These are phyloP conservation scores for Saccostrea cuccullata DNA, from an alignment of 1,140 invertebrate genomes.

Conservation along the genomic window DNA sequence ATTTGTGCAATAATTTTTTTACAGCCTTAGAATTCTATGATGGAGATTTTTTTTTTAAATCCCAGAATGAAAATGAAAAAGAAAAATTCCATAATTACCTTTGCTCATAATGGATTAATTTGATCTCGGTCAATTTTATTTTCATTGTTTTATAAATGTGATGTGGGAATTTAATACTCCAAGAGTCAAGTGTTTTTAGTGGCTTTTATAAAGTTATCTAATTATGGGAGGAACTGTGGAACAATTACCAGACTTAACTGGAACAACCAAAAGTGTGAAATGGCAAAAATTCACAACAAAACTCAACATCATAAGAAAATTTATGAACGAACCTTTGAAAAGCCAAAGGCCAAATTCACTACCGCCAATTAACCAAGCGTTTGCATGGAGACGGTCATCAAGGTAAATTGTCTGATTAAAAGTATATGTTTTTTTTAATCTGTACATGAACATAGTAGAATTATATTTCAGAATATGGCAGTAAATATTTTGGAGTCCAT, in stretches of 20 bases:
- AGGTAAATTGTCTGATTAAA: background rate
- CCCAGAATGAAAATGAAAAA: too few relatives aligned
- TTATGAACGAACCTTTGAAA: constrained; percentile 3
- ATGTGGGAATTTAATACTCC: background rate
- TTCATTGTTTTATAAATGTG: background rate
- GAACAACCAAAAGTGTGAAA: background rate
- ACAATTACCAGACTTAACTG: background rate
- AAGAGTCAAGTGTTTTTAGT: background rate
- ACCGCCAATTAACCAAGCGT: background rate
- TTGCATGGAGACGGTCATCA: background rate
- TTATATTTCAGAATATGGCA: background rate
- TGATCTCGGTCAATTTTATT: background rate
- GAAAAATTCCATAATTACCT: background rate
- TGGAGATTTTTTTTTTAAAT: background rate
- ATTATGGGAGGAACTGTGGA: constrained; percentile 9
- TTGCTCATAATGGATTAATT: background rate
- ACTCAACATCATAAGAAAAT: constrained; percentile 22
- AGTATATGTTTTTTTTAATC: background rate
- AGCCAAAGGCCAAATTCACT: background rate
- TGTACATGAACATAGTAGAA: background rate
- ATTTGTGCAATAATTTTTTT: background rate
- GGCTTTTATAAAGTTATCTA: background rate
- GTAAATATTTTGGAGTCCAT: background rate
- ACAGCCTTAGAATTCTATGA: background rate
- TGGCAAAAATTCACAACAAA: constrained; percentile 20